Evolutionary conservation across 2,797 vertebrate genomes (phyloP).

Genomic region (Xerus rutilus): DNA sequence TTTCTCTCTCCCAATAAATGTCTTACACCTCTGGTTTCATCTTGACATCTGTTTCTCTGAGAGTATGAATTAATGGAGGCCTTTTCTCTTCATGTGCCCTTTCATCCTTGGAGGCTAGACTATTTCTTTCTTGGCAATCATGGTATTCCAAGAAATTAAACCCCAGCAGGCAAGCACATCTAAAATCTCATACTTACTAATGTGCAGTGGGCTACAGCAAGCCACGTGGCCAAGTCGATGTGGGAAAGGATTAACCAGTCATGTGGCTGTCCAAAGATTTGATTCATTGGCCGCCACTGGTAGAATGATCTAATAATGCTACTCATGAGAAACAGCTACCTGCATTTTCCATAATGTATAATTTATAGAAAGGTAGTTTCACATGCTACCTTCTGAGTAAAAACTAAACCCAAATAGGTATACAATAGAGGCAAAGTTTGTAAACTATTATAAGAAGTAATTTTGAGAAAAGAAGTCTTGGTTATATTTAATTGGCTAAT

Average conservation of each 20-base stretch:
- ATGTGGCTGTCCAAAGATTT: not conserved
- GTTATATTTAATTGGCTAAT: not conserved
- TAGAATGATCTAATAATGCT: not conserved
- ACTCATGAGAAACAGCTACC: not conserved
- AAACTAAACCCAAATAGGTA: not conserved
- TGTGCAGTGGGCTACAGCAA: not conserved
- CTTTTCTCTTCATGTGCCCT: not conserved
- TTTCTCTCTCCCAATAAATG: not conserved
- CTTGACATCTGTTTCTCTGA: not conserved
- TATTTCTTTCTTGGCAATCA: not conserved
- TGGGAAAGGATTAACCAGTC: not conserved
- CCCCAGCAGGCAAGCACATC: not conserved
- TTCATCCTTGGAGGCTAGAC: not conserved
- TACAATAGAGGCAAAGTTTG: not conserved
- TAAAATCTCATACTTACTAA: not conserved
- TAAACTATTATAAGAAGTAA: not conserved
- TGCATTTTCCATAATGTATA: not conserved
- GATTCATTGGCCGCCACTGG: not conserved
- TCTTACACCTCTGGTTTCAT: not conserved
- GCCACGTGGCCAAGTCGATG: not conserved
- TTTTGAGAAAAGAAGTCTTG: not conserved
- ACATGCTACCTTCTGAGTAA: not conserved
- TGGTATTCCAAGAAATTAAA: not conserved
- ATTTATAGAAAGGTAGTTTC: not conserved
- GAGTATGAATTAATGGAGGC: not conserved